Percentiles rank a stretch among this genome's conserved stretches.
These are phyloP conservation scores for Pteromalus puparum DNA, from an alignment of 1,140 invertebrate species.

Conservation along the genomic window DNA sequence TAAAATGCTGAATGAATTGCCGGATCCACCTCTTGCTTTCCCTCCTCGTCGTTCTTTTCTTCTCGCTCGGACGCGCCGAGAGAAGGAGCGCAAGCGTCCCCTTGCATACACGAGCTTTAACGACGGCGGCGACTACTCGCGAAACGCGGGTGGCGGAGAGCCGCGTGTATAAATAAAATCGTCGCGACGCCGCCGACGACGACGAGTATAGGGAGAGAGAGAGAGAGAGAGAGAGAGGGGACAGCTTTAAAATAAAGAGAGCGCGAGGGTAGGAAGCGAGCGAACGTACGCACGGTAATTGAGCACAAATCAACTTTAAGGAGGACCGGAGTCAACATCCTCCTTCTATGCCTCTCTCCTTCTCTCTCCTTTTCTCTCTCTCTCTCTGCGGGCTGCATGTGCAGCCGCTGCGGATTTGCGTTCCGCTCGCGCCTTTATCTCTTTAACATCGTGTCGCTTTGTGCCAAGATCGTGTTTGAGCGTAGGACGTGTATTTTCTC, in stretches of 20 bases:
- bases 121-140: conserved; percentile 54
- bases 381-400: neutral
- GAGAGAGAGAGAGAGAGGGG: neutral
- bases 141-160: conserved; percentile 64
- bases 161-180: conserved; percentile 72
- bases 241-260: conserved; percentile 20
- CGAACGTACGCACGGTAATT: conserved; percentile 70
- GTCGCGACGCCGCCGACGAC: conserved; percentile 65
- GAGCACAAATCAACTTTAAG: conserved; percentile 76
- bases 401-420: conserved; percentile 36
- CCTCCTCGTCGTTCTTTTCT: conserved; percentile 18
- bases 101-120: conserved; percentile 4
- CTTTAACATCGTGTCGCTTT: conserved; percentile 50
- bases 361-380: neutral
- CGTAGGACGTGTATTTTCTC: conserved; percentile 50
- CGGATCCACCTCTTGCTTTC: conserved; percentile 57
- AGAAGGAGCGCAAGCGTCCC: neutral
- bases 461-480: conserved; percentile 53
- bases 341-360: conserved; percentile 7
- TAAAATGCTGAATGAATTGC: conserved; percentile 72
- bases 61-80: neutral
- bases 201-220: conserved; percentile 58
- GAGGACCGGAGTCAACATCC: conserved; percentile 58
- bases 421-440: conserved; percentile 46
- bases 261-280: conserved; percentile 51